Percentiles rank a stretch among this genome's conserved stretches.
Evolutionary conservation across 2,888 invertebrate genomes (phyloP).

Genomic region (Campoplex nolae): DNA sequence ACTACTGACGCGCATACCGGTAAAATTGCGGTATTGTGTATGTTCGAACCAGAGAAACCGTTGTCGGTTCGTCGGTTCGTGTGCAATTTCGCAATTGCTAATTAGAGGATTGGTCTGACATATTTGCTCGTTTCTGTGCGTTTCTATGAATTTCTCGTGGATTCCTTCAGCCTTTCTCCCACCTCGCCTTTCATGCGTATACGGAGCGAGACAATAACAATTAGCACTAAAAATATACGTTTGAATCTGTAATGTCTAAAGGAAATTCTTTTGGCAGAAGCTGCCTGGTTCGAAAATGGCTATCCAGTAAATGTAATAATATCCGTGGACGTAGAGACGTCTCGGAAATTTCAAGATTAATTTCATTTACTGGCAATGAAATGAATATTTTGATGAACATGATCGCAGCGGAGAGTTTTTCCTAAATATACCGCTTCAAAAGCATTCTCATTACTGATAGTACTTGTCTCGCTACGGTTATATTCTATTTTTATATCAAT

Average conservation of each 20-base stretch:
- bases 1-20: conserved; percentile 25
- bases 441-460: neutral
- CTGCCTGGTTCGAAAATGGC: neutral
- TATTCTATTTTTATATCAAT: neutral
- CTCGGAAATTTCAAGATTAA: neutral
- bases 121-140: conserved; percentile 33
- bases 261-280: neutral
- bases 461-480: neutral
- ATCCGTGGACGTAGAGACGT: neutral
- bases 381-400: neutral
- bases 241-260: neutral
- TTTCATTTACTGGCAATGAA: neutral
- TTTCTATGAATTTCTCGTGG: conserved; percentile 44
- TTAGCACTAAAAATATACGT: neutral
- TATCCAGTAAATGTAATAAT: neutral
- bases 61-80: conserved; percentile 47
- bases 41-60: conserved; percentile 17
- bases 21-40: conserved; percentile 4
- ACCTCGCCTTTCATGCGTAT: neutral
- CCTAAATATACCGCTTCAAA: neutral
- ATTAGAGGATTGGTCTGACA: conserved; percentile 64
- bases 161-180: conserved; percentile 24
- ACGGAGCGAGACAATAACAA: neutral
- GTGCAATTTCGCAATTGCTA: conserved; percentile 69
- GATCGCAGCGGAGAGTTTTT: neutral